Evolutionary conservation across 2,113 vertebrate species (phyloP).

Genomic region (Phainopepla nitens): DNA sequence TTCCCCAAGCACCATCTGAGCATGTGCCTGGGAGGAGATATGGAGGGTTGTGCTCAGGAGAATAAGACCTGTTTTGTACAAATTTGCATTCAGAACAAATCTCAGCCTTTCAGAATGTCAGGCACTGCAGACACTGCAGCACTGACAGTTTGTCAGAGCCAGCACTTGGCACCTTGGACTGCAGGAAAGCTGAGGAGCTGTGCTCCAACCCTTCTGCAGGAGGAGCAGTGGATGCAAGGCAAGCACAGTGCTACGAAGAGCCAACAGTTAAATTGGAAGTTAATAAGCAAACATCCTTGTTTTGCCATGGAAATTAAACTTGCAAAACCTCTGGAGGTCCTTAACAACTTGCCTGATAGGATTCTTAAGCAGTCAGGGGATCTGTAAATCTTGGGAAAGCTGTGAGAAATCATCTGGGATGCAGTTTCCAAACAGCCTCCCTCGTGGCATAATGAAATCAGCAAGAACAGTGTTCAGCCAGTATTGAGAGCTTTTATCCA

Average conservation of each 20-base stretch:
- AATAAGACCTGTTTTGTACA: neutral
- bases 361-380: neutral
- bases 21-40: conserved; percentile 26
- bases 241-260: neutral
- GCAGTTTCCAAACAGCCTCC: neutral
- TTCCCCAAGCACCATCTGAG: conserved; percentile 12
- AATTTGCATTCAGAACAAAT: conserved; percentile 28
- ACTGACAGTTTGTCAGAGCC: neutral
- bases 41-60: neutral
- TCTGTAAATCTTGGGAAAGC: neutral
- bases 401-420: neutral
- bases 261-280: neutral
- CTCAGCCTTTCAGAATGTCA: neutral
- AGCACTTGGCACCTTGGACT: neutral
- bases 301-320: neutral
- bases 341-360: neutral
- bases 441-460: neutral
- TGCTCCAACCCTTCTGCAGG: fast-evolving
- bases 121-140: neutral
- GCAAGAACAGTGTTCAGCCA: neutral
- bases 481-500: neutral
- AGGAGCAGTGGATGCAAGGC: neutral
- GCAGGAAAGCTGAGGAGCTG: neutral
- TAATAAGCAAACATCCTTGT: neutral
- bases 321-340: neutral